Base-by-base conservation (phyloP, 2,888 invertebrate species). In the Euzetes globulus region DNA sequence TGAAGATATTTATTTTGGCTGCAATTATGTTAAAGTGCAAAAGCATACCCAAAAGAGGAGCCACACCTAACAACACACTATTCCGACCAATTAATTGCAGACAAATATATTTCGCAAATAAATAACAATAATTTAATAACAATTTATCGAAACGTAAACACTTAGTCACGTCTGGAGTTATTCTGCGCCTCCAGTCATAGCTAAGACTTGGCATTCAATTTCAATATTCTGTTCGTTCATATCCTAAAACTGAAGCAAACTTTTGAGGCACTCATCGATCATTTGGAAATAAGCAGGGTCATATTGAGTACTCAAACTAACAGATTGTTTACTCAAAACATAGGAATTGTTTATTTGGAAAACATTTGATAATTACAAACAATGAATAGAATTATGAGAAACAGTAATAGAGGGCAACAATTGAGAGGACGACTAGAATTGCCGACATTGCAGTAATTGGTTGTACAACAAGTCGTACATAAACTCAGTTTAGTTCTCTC, bases 401-500 rank as follows among this genome's bases (percentile, higher is more conserved):
- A 25, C 3, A 27, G 13, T 15, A 58, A 13, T 13, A 58, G 58
- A 58, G 19, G n/a, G 13, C 2, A 37, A 41, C 29, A 47, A 15
- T 7, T 25, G 27, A 71, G n/a, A 13, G 47, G 11, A 47, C n/a
- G 22, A 47, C 45, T 52, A 15, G 33, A n/a, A 41, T 70, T 74
- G 52, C 74, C 74, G n/a, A 71, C 13, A 58, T 74, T 74, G 33
- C 74, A 74, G 41, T 74, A 74, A 58, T 70, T 68, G 47, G 29
- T 52, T 29, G 45, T 45, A 25, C 74, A 74, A 33, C 74, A 74
- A 55, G 70, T 58, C 15, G 71, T 55, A 70, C 74, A 74, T 22
- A 74, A 45, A 70, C 74, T 74, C 47, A 74, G 29, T 45, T 74
- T 74, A 60, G 70, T 70, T 68, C 70, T 27, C 52, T 74, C 74